phyloP scores from a whole-genome alignment of 2,113 vertebrate species.

The Protobothrops flavoviridis region DNA sequence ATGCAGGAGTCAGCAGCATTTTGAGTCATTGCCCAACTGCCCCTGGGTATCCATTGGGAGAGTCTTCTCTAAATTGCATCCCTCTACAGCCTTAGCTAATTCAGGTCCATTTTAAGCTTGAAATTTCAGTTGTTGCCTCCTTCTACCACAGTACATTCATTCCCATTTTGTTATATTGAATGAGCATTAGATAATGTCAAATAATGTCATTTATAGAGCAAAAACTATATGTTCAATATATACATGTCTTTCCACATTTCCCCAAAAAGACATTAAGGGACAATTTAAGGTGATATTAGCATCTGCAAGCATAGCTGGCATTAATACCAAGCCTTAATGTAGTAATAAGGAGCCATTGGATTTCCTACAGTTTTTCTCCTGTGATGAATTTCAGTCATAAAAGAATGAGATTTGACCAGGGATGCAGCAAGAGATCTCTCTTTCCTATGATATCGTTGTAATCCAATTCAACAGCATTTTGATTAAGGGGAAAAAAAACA shows the following conservation, averaged over 20 bases:
- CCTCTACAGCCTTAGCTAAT: not conserved
- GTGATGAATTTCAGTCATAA: not conserved
- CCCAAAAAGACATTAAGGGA: not conserved
- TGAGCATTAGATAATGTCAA: not conserved
- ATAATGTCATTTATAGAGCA: not conserved
- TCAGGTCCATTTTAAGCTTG: not conserved
- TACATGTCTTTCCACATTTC: not conserved
- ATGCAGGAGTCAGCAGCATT: not conserved
- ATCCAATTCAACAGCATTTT: not conserved
- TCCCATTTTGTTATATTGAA: not conserved
- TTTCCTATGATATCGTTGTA: not conserved
- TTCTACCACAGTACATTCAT: not conserved
- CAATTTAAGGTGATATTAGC: not conserved
- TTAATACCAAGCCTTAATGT: not conserved
- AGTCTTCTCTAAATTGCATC: not conserved
- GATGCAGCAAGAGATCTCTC: not conserved
- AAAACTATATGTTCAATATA: not conserved
- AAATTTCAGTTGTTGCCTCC: not conserved
- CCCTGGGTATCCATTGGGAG: not conserved
- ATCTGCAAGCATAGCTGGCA: not conserved
- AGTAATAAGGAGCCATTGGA: not conserved
- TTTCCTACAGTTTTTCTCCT: not conserved
- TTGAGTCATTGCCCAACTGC: not conserved
- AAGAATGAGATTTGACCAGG: not conserved
- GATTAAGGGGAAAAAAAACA: not conserved